Conservation (phyloP, 1,140 invertebrate species). For the Ips typographus region DNA sequence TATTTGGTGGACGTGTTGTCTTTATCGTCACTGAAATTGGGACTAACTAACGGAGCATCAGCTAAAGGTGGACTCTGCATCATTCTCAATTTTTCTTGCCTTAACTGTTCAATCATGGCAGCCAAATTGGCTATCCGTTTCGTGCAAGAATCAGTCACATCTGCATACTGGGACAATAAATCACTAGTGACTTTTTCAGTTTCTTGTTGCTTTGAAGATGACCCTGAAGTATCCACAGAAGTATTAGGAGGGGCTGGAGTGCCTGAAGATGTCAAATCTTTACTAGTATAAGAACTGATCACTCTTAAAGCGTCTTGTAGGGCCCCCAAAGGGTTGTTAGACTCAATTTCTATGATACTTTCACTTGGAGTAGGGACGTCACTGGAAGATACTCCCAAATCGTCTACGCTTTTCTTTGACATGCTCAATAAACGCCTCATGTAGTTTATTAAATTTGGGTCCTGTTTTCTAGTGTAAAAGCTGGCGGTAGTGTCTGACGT, state of each 20-base stretch:
- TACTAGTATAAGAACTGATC: conserved; percentile 28
- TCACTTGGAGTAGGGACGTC: conserved; percentile 56
- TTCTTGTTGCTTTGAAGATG: background rate
- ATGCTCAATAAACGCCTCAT: conserved; percentile 56
- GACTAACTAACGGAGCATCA: background rate
- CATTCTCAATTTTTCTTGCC: conserved; percentile 55
- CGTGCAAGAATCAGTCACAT: conserved; percentile 57
- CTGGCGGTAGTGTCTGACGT: conserved; percentile 18
- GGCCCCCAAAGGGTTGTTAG: conserved; percentile 40
- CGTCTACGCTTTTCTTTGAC: conserved; percentile 55
- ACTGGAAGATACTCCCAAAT: conserved; percentile 56
- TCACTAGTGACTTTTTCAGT: conserved; percentile 22
- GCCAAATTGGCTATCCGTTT: conserved; percentile 58
- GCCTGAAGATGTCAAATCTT: conserved; percentile 25
- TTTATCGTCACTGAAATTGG: conserved; percentile 23
- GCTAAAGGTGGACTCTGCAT: conserved; percentile 26
- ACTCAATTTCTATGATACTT: conserved; percentile 51
- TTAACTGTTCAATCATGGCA: conserved; percentile 58
- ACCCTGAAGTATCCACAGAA: conserved; percentile 15
- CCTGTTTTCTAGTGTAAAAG: conserved; percentile 37
- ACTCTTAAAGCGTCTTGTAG: conserved; percentile 35
- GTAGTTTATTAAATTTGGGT: conserved; percentile 52
- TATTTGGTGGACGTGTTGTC: conserved; percentile 38
- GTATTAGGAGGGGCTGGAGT: conserved; percentile 19
- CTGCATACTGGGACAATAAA: conserved; percentile 45